Percentiles rank a stretch among this genome's conserved stretches.
Evolutionary conservation across 2,797 vertebrate species (phyloP).

Genomic region (Pyrocephalus nanus): DNA sequence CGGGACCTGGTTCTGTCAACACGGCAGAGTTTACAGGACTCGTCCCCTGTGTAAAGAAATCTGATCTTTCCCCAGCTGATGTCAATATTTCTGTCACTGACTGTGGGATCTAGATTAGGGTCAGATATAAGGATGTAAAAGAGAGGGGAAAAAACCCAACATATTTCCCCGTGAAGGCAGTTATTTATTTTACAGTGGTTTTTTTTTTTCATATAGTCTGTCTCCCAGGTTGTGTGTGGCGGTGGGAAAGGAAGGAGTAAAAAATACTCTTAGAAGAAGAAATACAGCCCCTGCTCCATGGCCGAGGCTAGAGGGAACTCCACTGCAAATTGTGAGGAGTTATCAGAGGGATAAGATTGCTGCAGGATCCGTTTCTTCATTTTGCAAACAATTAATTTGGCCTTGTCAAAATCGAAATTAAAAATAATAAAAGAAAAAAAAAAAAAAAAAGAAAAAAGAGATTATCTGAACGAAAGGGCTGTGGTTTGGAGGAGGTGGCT

Average conservation of each 20-base stretch:
- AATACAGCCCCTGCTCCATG: neutral
- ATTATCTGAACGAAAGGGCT: neutral
- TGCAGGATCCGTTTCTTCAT: conserved; percentile 9
- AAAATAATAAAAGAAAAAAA: neutral
- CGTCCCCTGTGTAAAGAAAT: conserved; percentile 37
- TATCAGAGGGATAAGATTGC: conserved; percentile 41
- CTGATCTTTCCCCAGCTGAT: conserved; percentile 40
- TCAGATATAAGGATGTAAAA: conserved; percentile 47
- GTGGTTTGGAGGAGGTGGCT: neutral
- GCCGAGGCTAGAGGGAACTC: neutral
- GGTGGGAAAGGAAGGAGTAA: neutral
- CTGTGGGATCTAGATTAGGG: conserved; percentile 53
- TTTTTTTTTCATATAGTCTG: neutral
- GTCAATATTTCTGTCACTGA: conserved; percentile 65
- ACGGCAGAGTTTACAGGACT: conserved; percentile 50
- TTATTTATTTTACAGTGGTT: conserved; percentile 23
- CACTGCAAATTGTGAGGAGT: neutral
- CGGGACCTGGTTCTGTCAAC: conserved; percentile 56
- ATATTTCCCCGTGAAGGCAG: neutral
- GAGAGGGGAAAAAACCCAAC: neutral
- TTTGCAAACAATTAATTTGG: conserved; percentile 30
- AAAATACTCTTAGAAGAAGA: neutral
- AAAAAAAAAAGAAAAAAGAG: too few relatives aligned
- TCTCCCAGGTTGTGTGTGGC: neutral
- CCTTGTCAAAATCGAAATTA: neutral